Evolutionary conservation across 1,140 invertebrate species (phyloP).

Genomic region (Diploscapter pachys): DNA sequence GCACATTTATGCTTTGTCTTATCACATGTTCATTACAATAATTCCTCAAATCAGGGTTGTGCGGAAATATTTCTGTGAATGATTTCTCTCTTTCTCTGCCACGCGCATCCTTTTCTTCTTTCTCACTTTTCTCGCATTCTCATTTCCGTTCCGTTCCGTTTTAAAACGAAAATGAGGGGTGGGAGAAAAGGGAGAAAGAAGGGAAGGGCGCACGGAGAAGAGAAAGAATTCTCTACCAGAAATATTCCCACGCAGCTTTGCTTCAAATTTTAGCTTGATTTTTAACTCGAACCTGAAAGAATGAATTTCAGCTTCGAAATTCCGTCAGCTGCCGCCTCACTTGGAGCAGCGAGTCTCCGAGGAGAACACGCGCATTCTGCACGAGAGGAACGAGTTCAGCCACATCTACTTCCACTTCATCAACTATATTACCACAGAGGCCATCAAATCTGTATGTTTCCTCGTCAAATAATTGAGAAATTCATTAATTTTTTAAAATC

Average conservation of each 20-base stretch:
- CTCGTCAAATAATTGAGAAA: too few species aligned
- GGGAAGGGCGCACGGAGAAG: background rate
- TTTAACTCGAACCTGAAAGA: background rate
- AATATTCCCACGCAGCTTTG: background rate
- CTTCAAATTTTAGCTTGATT: background rate
- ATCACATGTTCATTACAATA: too few species aligned
- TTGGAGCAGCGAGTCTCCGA: constrained; percentile 10
- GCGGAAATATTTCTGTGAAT: too few species aligned
- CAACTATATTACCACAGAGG: background rate
- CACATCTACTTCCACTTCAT: constrained; percentile 2
- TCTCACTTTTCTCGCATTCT: too few species aligned
- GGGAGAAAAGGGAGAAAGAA: too few species aligned
- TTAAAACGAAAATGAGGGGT: too few species aligned
- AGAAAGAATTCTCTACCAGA: background rate
- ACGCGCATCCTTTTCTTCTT: too few species aligned
- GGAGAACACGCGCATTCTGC: constrained; percentile 4
- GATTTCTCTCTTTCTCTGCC: too few species aligned
- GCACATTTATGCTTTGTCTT: too few species aligned
- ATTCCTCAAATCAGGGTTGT: too few species aligned
- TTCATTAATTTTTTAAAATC: too few species aligned
- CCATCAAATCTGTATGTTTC: background rate
- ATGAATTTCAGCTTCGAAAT: background rate
- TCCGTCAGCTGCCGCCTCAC: constrained; percentile 9
- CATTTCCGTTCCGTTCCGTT: too few species aligned
- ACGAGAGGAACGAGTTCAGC: constrained; percentile 18